Base-by-base conservation (phyloP, 1,140 invertebrate genomes). In the Cecropterus lyciades region DNA sequence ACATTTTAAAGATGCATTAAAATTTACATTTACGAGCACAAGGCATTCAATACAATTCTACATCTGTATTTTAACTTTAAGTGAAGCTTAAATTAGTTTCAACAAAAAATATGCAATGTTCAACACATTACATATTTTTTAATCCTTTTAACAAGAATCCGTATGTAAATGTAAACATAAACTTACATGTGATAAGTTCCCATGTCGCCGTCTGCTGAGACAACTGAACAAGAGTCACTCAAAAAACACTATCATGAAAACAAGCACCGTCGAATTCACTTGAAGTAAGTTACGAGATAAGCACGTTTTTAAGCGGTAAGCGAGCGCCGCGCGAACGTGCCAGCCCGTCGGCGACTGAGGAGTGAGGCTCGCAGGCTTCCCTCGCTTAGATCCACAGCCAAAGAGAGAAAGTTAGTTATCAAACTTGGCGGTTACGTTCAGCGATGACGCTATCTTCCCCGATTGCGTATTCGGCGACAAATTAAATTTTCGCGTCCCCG, bases 391-490 rank as follows among this genome's bases (percentile, higher is more conserved):
- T 57, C 55, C 33, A 45, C 73, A n/a, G n/a, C n/a, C 70, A 65
- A 45, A 77, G 81, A 87, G 88, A 91, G 88, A 91, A 89, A 91
- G 86, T 89, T 72, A 80, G 84, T 87, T 90, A 90, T 90, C 85
- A 90, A 86, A 87, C 87, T 81, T 77, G 71, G 83, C 77, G 83
- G 84, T 91, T 91, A 91, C 86, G 85, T 91, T 82, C 63, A 57
- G 67, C 66, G 85, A 85, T 89, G 88, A 89, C 87, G 87, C 82
- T 82, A 76, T 84, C 79, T 82, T 82, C 84, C 72, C 72, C 78
- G 82, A 81, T 91, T 91, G 88, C 88, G 88, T 91, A 80, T 87
- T 74, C 84, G 79, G 73, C 83, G 87, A 89, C 86, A 88, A 87
- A 89, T 83, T 81, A 69, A 82, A 83, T 85, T 88, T 83, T 82